These are phyloP conservation scores for Potamarius usumacintae DNA, from an alignment of 2,113 vertebrate genomes.

Conservation along the genomic window DNA sequence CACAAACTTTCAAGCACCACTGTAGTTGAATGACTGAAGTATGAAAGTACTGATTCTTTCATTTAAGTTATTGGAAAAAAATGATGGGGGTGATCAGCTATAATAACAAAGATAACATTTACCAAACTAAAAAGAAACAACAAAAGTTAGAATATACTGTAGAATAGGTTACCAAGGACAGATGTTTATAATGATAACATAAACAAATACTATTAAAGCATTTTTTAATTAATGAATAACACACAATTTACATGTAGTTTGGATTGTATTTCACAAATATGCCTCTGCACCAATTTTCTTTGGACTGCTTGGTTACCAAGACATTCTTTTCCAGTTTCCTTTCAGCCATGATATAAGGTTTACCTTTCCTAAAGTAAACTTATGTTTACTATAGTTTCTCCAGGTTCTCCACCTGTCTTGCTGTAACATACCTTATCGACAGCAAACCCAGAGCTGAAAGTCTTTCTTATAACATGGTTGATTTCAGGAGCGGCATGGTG, in stretches of 20 bases:
- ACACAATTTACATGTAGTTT: background rate
- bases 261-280: background rate
- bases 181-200: too few relatives aligned
- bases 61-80: background rate
- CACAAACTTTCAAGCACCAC: too few relatives aligned
- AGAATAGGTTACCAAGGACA: too few relatives aligned
- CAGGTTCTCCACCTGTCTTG: background rate
- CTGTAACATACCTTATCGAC: background rate
- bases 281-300: background rate
- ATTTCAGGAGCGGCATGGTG: too few relatives aligned
- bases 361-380: background rate
- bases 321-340: background rate
- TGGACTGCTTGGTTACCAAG: background rate
- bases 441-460: background rate
- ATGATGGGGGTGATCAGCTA: background rate
- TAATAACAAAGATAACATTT: too few relatives aligned
- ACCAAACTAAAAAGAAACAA: too few relatives aligned
- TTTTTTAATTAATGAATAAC: too few relatives aligned
- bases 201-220: too few relatives aligned
- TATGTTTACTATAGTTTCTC: background rate
- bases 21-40: too few relatives aligned
- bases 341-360: background rate
- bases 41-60: too few relatives aligned
- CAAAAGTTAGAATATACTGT: too few relatives aligned
- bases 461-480: too few relatives aligned